Conservation (phyloP, 2,888 invertebrate genomes). For the Hetaerina titia region DNA sequence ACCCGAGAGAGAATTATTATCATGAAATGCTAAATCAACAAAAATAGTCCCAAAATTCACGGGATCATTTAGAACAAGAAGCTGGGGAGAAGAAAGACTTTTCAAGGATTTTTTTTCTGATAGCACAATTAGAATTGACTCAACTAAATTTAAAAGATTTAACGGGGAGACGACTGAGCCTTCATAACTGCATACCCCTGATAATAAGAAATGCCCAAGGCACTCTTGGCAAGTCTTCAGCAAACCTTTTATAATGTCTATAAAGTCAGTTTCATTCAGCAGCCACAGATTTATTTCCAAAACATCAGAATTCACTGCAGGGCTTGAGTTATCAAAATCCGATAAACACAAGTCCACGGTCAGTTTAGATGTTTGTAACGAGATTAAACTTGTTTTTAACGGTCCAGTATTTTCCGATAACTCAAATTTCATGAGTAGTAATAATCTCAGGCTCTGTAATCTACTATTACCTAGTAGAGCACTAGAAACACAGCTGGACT, state of each 20-base stretch:
- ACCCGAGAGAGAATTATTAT: slow-evolving; percentile 48
- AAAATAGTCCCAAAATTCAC: slow-evolving; percentile 25
- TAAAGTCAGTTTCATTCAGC: not conserved
- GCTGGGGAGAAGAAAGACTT: not conserved
- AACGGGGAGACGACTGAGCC: not conserved
- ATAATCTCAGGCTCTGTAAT: not conserved
- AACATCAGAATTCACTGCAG: not conserved
- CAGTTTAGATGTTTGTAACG: not conserved
- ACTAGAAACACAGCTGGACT: not conserved
- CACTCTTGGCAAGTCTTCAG: not conserved
- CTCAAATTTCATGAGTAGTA: not conserved
- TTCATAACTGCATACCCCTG: not conserved
- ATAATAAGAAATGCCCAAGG: not conserved
- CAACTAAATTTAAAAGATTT: slow-evolving; percentile 28
- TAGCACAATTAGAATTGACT: not conserved
- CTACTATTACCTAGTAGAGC: not conserved
- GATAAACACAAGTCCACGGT: not conserved
- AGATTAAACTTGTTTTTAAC: not conserved
- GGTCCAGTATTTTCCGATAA: not conserved
- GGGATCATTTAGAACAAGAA: not conserved
- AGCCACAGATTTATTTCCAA: slow-evolving; percentile 23
- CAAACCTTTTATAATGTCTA: not conserved
- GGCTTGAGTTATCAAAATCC: not conserved
- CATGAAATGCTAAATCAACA: slow-evolving; percentile 47
- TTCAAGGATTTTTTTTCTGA: not conserved